phyloP scores from a whole-genome alignment of 2,888 invertebrate genomes.

The Protodeltote pygarga region DNA sequence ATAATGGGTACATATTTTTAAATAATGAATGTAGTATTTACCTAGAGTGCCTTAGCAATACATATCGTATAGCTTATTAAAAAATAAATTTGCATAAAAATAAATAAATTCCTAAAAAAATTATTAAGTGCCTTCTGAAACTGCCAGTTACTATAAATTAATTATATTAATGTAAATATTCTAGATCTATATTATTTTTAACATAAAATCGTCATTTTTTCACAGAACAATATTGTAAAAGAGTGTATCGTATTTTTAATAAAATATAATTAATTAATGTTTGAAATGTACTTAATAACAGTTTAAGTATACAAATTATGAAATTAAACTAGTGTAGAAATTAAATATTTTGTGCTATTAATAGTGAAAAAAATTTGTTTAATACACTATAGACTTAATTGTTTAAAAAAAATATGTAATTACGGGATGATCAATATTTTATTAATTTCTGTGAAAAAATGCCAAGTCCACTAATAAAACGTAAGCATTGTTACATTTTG shows the following conservation, averaged over 20 bases:
- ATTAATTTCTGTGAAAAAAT: conserved; percentile 69
- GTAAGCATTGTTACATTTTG: conserved; percentile 69
- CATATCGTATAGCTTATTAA: conserved; percentile 45
- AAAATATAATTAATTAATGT: conserved; percentile 7
- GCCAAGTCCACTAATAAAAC: conserved; percentile 53
- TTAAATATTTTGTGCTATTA: too few relatives aligned
- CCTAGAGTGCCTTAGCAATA: conserved; percentile 46
- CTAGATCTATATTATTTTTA: conserved; percentile 57
- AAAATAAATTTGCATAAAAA: conserved; percentile 6
- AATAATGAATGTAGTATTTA: conserved; percentile 24
- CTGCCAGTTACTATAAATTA: conserved; percentile 83
- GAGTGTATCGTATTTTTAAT: conserved; percentile 25
- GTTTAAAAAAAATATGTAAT: not conserved
- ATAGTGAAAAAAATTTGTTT: conserved; percentile 1
- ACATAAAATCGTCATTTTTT: conserved; percentile 64
- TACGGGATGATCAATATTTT: not conserved
- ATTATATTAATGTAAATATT: conserved; percentile 74
- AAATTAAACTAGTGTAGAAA: not conserved
- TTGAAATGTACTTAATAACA: conserved; percentile 59
- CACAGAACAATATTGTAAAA: conserved; percentile 56
- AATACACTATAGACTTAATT: not conserved
- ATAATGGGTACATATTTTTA: conserved; percentile 29
- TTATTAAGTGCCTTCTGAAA: conserved; percentile 76
- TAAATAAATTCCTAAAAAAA: conserved; percentile 25
- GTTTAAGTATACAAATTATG: conserved; percentile 36